Evolutionary conservation across 2,888 invertebrate genomes (phyloP).

Genomic region (Ormyrus thymus): DNA sequence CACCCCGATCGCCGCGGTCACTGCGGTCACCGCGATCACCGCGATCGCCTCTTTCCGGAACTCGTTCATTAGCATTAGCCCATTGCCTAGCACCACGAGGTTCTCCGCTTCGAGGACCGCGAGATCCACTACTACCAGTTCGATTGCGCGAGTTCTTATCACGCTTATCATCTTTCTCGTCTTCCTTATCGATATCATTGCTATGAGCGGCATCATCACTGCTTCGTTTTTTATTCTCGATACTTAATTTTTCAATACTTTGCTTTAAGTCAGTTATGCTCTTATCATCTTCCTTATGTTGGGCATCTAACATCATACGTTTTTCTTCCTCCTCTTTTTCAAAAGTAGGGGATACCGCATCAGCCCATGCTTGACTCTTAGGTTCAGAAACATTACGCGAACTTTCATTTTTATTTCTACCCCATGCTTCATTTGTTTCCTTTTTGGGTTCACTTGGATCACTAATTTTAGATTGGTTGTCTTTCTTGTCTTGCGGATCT

Average conservation of each 20-base stretch:
- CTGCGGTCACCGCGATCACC: constrained; percentile 59
- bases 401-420: constrained; percentile 75
- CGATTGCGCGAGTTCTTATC: constrained; percentile 70
- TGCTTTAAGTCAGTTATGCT: constrained; percentile 67
- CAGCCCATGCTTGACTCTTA: constrained; percentile 73
- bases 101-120: constrained; percentile 68
- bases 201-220: constrained; percentile 73
- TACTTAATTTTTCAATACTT: constrained; percentile 67
- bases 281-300: constrained; percentile 71
- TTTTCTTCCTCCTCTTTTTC: constrained; percentile 74
- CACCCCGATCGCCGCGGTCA: constrained; percentile 69
- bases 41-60: constrained; percentile 59
- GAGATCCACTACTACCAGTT: constrained; percentile 76
- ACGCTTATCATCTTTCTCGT: constrained; percentile 73
- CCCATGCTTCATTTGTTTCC: constrained; percentile 75
- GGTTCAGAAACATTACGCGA: constrained; percentile 37
- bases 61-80: constrained; percentile 72
- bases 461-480: constrained; percentile 54
- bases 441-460: constrained; percentile 76
- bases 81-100: constrained; percentile 75
- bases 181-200: constrained; percentile 69
- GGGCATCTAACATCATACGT: constrained; percentile 18
- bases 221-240: constrained; percentile 67
- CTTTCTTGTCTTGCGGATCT: constrained; percentile 68
- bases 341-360: constrained; percentile 72